These are phyloP conservation scores for Octomys mimax DNA, from an alignment of 2,797 vertebrate genomes.

Conservation along the genomic window DNA sequence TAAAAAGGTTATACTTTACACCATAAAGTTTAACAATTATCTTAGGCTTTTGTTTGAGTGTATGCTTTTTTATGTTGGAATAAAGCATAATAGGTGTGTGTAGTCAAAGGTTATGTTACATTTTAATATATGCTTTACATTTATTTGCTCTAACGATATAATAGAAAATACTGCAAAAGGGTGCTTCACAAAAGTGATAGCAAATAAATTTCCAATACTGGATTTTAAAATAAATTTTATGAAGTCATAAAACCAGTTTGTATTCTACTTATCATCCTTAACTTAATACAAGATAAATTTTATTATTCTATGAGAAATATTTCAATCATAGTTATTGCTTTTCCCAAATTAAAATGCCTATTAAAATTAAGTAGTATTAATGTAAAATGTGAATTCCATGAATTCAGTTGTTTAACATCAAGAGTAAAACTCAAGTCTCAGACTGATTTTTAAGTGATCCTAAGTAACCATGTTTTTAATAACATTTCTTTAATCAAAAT, in stretches of 20 bases:
- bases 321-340: not conserved
- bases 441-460: not conserved
- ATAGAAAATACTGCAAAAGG: not conserved
- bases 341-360: not conserved
- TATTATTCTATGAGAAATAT: not conserved
- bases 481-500: not conserved
- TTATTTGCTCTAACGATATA: not conserved
- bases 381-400: not conserved
- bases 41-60: not conserved
- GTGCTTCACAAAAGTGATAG: not conserved
- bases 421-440: not conserved
- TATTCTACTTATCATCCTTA: not conserved
- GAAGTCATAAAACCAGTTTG: not conserved
- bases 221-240: not conserved
- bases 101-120: not conserved
- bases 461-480: not conserved
- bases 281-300: not conserved
- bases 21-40: not conserved
- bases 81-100: not conserved
- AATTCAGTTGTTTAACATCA: not conserved
- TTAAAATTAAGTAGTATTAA: not conserved
- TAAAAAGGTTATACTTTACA: not conserved
- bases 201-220: not conserved
- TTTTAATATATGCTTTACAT: not conserved
- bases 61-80: not conserved